Percentiles rank a stretch among this genome's conserved stretches.
Conservation (phyloP, 2,888 invertebrate genomes). For the Troides helena region DNA sequence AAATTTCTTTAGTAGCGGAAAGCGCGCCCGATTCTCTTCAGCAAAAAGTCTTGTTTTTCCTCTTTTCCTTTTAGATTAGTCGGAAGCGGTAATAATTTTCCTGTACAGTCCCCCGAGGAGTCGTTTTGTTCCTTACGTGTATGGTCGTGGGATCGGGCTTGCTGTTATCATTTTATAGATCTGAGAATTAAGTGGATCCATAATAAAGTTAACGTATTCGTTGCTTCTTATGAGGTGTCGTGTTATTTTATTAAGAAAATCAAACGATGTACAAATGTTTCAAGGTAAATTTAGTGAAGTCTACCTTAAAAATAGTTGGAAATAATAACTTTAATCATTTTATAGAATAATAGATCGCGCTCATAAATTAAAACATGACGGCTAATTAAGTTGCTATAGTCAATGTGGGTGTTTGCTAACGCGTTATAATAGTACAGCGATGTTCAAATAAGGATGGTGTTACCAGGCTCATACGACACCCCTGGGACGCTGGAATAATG, state of each 20-base stretch:
- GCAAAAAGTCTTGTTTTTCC: slow-evolving; percentile 42
- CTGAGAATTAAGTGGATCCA: slow-evolving; percentile 22
- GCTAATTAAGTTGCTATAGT: slow-evolving; percentile 12
- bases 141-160: slow-evolving; percentile 44
- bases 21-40: slow-evolving; percentile 28
- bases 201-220: slow-evolving; percentile 1
- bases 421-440: slow-evolving; percentile 14
- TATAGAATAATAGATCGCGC: slow-evolving; percentile 1
- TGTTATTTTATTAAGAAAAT: neutral
- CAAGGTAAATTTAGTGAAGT: neutral
- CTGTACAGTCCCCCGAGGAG: slow-evolving; percentile 62
- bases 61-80: slow-evolving; percentile 58
- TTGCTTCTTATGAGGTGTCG: neutral
- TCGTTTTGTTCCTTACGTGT: slow-evolving; percentile 55
- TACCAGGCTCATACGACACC: slow-evolving; percentile 16
- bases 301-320: neutral
- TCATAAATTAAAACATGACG: slow-evolving; percentile 14
- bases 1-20: slow-evolving; percentile 30
- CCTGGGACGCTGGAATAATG: slow-evolving; percentile 13
- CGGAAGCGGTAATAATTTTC: slow-evolving; percentile 54
- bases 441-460: slow-evolving; percentile 6
- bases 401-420: slow-evolving; percentile 10
- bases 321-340: neutral
- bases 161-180: slow-evolving; percentile 49
- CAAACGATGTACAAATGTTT: neutral